A percentile compares a stretch with the other conserved stretches of the same genome.
These are phyloP conservation scores for Cydia strobilella DNA, from an alignment of 1,140 invertebrate species.

Conservation along the genomic window DNA sequence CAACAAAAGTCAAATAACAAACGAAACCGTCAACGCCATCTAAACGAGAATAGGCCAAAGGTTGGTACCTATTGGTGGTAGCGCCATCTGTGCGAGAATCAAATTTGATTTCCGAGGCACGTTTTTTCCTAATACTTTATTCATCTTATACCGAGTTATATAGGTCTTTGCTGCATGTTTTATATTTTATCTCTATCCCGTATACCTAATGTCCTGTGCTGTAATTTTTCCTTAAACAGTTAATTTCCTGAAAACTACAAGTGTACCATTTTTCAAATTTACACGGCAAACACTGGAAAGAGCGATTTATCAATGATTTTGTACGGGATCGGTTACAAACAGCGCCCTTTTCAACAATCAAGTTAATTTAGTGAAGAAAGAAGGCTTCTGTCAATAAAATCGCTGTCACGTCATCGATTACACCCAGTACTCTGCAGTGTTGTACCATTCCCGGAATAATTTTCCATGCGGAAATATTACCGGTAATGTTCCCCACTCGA, in stretches of 20 bases:
- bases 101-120: too few species aligned
- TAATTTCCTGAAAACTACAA: not conserved
- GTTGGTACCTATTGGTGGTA: too few species aligned
- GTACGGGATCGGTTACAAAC: not conserved
- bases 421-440: not conserved
- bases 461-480: not conserved
- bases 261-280: not conserved
- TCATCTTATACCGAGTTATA: too few species aligned
- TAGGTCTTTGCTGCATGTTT: too few species aligned
- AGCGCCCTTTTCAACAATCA: not conserved
- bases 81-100: too few species aligned
- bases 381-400: conserved; percentile 15
- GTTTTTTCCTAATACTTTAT: too few species aligned
- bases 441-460: not conserved
- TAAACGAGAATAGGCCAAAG: too few species aligned
- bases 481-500: not conserved
- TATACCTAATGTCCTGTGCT: not conserved
- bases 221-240: not conserved
- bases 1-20: too few species aligned
- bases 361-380: not conserved
- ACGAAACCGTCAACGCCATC: too few species aligned
- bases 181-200: too few species aligned
- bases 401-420: conserved; percentile 21
- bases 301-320: not conserved
- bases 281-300: not conserved